Evolutionary conservation across 2,888 invertebrate genomes (phyloP).

Genomic region (Ormyrus thymus): DNA sequence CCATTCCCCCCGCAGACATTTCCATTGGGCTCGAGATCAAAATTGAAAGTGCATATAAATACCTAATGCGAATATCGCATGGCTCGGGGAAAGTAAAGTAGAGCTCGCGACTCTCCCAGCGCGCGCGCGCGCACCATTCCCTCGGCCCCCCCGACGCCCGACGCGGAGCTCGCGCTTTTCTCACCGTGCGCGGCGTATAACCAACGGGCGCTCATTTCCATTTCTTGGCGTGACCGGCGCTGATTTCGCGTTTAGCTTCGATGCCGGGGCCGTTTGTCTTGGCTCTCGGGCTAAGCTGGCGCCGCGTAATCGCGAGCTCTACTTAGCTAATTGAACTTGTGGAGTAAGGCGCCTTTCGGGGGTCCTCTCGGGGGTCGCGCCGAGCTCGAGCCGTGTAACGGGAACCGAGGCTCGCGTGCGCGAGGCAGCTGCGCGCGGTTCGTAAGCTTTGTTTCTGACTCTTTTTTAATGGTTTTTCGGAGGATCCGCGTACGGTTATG

Average conservation of each 20-base stretch:
- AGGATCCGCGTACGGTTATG: neutral
- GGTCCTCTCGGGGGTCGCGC: neutral
- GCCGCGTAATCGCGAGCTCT: neutral
- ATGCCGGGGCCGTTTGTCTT: conserved; percentile 10
- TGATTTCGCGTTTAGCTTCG: neutral
- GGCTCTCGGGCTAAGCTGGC: neutral
- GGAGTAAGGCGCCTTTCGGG: neutral
- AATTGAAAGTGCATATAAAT: conserved; percentile 4
- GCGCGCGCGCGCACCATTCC: no score
- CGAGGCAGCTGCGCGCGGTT: neutral
- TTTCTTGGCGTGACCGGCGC: conserved; percentile 38
- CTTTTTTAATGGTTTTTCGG: neutral
- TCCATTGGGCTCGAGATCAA: neutral
- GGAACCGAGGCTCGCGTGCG: no score
- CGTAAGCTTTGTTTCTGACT: neutral
- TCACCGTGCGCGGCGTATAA: no score
- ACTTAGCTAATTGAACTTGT: conserved; percentile 43
- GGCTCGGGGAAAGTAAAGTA: neutral
- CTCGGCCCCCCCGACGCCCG: no score
- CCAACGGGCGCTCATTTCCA: conserved; percentile 3
- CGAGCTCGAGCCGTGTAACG: no score
- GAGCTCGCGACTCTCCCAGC: neutral
- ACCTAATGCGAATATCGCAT: conserved; percentile 28
- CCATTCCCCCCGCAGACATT: neutral
- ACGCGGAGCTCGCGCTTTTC: no score